Evolutionary conservation across 2,113 vertebrate species (phyloP).

Genomic region (Megaleporinus macrocephalus): DNA sequence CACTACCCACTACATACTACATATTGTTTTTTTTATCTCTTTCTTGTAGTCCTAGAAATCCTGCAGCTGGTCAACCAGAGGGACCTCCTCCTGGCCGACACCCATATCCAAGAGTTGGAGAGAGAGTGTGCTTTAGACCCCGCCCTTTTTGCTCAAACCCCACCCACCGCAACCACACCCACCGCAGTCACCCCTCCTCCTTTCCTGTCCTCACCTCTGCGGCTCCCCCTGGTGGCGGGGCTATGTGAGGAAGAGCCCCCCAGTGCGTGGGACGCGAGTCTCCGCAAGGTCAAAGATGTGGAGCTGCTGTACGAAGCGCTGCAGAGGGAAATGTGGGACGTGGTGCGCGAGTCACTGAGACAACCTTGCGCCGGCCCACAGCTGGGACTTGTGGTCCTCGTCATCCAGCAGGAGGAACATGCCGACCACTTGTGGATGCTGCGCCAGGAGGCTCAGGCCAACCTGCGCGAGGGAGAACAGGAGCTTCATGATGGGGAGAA

Average conservation of each 20-base stretch:
- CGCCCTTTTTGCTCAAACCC: slow-evolving; percentile 54
- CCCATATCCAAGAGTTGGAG: slow-evolving; percentile 89
- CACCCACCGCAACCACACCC: slow-evolving; percentile 51
- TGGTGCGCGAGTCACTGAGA: slow-evolving; percentile 83
- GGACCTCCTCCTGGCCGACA: slow-evolving; percentile 85
- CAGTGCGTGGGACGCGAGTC: slow-evolving; percentile 67
- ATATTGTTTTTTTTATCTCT: not conserved
- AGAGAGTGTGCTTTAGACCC: slow-evolving; percentile 81
- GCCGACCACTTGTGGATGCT: slow-evolving; percentile 73
- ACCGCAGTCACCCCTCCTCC: slow-evolving; percentile 44
- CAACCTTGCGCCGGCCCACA: slow-evolving; percentile 76
- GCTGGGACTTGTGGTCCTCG: slow-evolving; percentile 82
- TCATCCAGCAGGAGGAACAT: slow-evolving; percentile 87
- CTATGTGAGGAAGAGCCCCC: slow-evolving; percentile 58
- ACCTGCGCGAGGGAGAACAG: slow-evolving; percentile 14
- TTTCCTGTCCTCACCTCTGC: slow-evolving; percentile 30
- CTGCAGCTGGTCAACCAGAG: slow-evolving; percentile 86
- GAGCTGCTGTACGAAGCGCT: slow-evolving; percentile 87
- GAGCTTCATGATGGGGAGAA: slow-evolving; percentile 27
- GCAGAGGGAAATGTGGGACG: slow-evolving; percentile 87
- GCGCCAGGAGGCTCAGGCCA: slow-evolving; percentile 64
- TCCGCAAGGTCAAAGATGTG: slow-evolving; percentile 86
- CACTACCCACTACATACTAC: not conserved
- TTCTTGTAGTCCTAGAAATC: slow-evolving; percentile 84
- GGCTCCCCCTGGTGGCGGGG: slow-evolving; percentile 57